Evolutionary conservation across 2,113 vertebrate genomes (phyloP).

Genomic region (Girardinichthys multiradiatus): DNA sequence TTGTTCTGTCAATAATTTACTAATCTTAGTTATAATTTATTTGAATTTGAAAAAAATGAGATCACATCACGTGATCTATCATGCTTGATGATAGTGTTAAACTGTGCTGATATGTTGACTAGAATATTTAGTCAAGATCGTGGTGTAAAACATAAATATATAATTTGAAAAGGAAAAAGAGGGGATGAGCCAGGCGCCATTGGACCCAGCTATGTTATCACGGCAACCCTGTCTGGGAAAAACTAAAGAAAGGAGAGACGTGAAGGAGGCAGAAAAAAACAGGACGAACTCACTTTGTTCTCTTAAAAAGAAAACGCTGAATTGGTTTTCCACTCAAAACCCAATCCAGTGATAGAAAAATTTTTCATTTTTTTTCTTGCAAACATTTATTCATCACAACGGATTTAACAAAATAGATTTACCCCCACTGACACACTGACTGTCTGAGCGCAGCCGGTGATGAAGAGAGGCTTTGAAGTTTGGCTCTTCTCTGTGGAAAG

Average conservation of each 20-base stretch:
- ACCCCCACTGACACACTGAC: conserved; percentile 50
- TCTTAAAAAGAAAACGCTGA: conserved; percentile 30
- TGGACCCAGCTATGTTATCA: conserved; percentile 69
- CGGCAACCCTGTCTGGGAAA: conserved; percentile 69
- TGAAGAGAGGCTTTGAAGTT: conserved; percentile 52
- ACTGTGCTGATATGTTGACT: neutral
- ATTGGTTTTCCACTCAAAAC: conserved; percentile 13
- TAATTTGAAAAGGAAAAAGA: neutral
- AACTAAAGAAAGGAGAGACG: conserved; percentile 31
- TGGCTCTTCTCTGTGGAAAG: neutral
- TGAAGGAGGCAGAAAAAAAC: conserved; percentile 32
- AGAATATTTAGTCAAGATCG: neutral
- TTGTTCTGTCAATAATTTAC: neutral
- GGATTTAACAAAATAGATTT: conserved; percentile 32
- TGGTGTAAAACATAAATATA: conserved; percentile 9
- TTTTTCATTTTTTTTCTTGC: neutral
- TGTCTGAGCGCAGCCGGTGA: conserved; percentile 23
- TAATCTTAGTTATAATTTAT: neutral
- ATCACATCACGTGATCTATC: neutral
- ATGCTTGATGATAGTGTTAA: neutral
- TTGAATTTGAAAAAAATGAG: neutral
- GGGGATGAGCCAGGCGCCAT: conserved; percentile 50
- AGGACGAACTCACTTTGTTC: conserved; percentile 53
- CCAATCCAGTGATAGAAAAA: neutral
- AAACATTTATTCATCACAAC: conserved; percentile 4